Percentiles rank a stretch among this genome's conserved stretches.
These are phyloP conservation scores for Trichonephila clavipes DNA, from an alignment of 1,140 invertebrate genomes.

Conservation along the genomic window DNA sequence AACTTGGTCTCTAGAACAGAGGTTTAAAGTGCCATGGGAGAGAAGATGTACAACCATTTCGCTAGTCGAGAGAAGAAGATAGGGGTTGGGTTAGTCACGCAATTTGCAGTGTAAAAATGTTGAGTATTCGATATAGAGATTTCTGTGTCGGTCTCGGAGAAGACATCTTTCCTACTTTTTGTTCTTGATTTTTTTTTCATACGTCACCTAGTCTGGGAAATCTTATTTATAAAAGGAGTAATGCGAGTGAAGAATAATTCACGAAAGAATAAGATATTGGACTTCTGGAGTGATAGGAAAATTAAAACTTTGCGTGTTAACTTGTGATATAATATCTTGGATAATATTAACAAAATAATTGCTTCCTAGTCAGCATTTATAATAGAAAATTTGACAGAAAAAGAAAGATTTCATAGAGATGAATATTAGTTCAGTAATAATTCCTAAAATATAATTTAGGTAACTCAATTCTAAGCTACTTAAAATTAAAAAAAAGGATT, in stretches of 20 bases:
- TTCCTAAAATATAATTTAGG: too few relatives aligned
- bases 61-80: constrained; percentile 1
- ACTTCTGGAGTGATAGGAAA: not conserved
- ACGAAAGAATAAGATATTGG: not conserved
- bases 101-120: constrained; percentile 18
- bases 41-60: constrained; percentile 24
- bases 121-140: constrained; percentile 26
- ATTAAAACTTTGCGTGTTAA: not conserved
- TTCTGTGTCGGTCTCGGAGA: not conserved
- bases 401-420: too few relatives aligned
- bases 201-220: not conserved
- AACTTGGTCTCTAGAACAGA: constrained; percentile 30
- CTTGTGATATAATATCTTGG: not conserved
- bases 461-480: too few relatives aligned
- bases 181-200: not conserved
- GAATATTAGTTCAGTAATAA: too few relatives aligned
- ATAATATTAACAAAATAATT: not conserved
- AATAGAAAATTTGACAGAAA: too few relatives aligned
- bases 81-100: constrained; percentile 3
- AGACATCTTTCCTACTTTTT: not conserved
- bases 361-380: not conserved
- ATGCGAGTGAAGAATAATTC: too few relatives aligned
- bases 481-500: too few relatives aligned
- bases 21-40: not conserved
- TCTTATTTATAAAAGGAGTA: too few relatives aligned